Evolutionary conservation across 2,113 vertebrate species (phyloP).

Genomic region (Triplophysa dalaica): DNA sequence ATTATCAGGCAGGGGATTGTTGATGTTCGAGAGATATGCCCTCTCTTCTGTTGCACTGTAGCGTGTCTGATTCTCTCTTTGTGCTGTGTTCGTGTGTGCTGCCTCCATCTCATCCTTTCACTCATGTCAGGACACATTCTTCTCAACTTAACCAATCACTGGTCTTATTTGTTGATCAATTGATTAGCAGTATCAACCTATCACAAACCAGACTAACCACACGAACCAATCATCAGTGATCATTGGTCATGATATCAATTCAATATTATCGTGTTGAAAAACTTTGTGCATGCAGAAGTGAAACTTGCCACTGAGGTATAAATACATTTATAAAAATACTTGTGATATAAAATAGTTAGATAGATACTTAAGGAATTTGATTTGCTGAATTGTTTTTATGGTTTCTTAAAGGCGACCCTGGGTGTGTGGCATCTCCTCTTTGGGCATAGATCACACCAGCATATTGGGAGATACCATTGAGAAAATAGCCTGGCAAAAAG

Average conservation of each 20-base stretch:
- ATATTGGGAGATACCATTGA: slow-evolving; percentile 92
- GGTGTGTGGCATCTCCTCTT: slow-evolving; percentile 89
- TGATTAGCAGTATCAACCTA: no score
- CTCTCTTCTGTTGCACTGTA: neutral
- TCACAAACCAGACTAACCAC: no score
- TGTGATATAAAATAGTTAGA: no score
- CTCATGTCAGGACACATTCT: neutral
- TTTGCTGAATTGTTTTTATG: neutral
- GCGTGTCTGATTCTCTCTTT: neutral
- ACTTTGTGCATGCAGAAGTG: no score
- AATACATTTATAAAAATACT: no score
- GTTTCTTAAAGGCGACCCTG: slow-evolving; percentile 77
- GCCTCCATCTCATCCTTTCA: neutral
- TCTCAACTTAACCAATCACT: neutral
- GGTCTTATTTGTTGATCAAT: neutral
- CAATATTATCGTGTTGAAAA: no score
- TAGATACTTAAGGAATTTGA: neutral
- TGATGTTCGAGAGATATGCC: neutral
- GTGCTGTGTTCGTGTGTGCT: neutral
- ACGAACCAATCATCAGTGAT: no score
- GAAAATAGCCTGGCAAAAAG: slow-evolving; percentile 98
- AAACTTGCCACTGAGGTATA: no score
- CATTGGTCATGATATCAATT: no score
- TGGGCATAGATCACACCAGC: slow-evolving; percentile 92
- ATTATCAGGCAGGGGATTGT: slow-evolving; percentile 81